Conservation (phyloP, 2,888 invertebrate genomes). For the Bugulina stolonifera region DNA sequence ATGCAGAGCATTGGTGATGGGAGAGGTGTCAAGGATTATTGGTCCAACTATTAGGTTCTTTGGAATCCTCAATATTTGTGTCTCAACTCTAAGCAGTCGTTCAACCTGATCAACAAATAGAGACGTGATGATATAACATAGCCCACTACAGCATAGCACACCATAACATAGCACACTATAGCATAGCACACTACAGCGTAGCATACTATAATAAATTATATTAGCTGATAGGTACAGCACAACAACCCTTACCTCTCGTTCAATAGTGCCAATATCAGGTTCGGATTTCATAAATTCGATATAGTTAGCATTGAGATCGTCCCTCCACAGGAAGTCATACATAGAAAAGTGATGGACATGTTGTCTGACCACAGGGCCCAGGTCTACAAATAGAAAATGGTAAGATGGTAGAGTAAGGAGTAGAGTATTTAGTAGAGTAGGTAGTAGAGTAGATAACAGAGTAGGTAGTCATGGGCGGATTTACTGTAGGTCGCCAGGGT, state of each 20-base stretch:
- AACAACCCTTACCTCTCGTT: slow-evolving; percentile 32
- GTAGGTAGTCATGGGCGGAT: no score
- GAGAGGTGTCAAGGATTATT: slow-evolving; percentile 45
- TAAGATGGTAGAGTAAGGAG: no score
- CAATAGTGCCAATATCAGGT: slow-evolving; percentile 36
- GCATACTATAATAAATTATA: no score
- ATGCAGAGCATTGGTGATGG: slow-evolving; percentile 49
- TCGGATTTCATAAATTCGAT: slow-evolving; percentile 45
- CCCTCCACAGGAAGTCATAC: slow-evolving; percentile 53
- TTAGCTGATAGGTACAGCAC: no score
- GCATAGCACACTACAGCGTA: no score
- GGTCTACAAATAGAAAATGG: slow-evolving; percentile 38
- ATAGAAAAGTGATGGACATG: slow-evolving; percentile 49
- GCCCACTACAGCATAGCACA: no score
- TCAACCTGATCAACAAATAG: slow-evolving; percentile 36
- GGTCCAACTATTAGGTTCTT: slow-evolving; percentile 44
- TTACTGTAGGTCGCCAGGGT: no score
- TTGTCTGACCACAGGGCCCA: slow-evolving; percentile 40
- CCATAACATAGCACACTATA: neutral
- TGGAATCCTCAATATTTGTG: slow-evolving; percentile 44
- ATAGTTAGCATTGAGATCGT: slow-evolving; percentile 50
- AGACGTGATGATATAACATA: no score
- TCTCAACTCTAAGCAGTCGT: slow-evolving; percentile 45
- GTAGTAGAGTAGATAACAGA: no score
- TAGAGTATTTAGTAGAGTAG: no score